Conservation (phyloP, 2,797 vertebrate species). For the Helarctos malayanus region DNA sequence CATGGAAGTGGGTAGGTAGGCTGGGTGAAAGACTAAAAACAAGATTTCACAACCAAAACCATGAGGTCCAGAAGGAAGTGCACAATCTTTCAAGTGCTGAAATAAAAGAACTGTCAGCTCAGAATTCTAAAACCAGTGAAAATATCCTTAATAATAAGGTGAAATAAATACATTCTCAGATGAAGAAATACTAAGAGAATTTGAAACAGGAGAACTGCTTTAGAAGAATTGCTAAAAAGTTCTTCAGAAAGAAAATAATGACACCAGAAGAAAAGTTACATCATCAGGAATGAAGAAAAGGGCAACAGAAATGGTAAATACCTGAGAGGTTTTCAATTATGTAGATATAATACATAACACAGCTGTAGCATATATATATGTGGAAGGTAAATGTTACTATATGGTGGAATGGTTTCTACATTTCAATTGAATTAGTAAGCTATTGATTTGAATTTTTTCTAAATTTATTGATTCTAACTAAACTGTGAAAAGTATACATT, state of each 20-base stretch:
- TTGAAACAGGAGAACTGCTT: neutral
- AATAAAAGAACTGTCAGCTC: neutral
- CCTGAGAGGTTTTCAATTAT: neutral
- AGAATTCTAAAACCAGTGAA: neutral
- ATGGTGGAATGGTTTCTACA: neutral
- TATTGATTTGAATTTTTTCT: neutral
- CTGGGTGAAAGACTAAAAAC: neutral
- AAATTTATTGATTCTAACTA: constrained; percentile 13
- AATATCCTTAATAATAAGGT: neutral
- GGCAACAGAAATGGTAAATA: neutral
- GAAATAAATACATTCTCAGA: constrained; percentile 1
- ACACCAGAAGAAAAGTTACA: neutral
- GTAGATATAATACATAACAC: neutral
- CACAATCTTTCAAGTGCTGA: neutral
- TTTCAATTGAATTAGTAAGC: neutral
- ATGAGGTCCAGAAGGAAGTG: neutral
- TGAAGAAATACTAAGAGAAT: neutral
- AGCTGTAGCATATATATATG: neutral
- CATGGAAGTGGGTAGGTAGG: neutral
- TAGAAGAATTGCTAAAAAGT: neutral
- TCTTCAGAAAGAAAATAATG: neutral
- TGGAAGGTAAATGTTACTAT: neutral
- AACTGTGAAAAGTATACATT: neutral
- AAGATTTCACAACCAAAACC: neutral
- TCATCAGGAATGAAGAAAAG: neutral